A percentile compares a stretch with the other conserved stretches of the same genome.
Conservation (phyloP, 2,113 vertebrate species). For the Spheniscus mendiculus region DNA sequence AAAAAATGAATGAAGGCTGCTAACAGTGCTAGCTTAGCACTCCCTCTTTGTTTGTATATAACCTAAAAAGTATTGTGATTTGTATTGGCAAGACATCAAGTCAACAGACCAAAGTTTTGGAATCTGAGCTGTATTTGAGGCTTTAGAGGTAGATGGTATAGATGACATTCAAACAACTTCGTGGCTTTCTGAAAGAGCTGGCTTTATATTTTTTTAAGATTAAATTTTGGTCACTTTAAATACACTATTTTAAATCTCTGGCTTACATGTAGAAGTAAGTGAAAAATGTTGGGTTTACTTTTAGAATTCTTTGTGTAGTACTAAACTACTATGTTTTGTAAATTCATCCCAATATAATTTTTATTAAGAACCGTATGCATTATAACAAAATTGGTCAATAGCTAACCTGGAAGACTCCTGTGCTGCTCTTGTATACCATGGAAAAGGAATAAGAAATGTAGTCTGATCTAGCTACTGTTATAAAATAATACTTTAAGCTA, state of each 20-base stretch:
- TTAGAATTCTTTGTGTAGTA: background rate
- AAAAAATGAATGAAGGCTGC: background rate
- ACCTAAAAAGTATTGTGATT: background rate
- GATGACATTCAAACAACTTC: background rate
- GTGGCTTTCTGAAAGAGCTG: background rate
- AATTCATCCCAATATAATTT: background rate
- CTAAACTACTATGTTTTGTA: background rate
- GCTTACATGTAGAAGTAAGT: background rate
- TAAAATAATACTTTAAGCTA: background rate
- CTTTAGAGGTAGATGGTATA: background rate
- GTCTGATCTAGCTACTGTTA: background rate
- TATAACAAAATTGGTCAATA: background rate
- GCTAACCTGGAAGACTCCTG: background rate
- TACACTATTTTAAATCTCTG: background rate
- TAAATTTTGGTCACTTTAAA: background rate
- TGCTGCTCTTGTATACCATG: background rate
- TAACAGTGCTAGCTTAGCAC: background rate
- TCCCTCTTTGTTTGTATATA: background rate
- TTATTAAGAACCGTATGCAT: background rate
- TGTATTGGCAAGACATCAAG: background rate
- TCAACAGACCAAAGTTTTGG: background rate
- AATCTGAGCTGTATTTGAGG: background rate
- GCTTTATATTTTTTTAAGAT: background rate
- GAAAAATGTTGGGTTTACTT: background rate
- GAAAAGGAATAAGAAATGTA: background rate